phyloP scores from a whole-genome alignment of 2,797 vertebrate genomes.

The Halcyon smyrnensis region DNA sequence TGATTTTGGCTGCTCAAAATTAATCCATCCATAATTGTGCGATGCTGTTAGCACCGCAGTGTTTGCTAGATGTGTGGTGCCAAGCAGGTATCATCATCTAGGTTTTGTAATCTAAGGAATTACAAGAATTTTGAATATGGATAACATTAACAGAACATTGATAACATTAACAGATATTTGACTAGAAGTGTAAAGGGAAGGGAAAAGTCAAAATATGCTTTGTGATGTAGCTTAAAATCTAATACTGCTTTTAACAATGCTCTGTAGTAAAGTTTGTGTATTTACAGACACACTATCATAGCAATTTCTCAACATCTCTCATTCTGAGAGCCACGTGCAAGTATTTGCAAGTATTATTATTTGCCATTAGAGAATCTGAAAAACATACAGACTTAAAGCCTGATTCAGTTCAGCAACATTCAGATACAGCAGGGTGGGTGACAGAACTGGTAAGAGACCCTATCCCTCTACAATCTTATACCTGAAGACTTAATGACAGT shows the following conservation, averaged over 20 bases:
- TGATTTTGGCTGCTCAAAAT: not conserved
- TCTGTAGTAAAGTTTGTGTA: not conserved
- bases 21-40: not conserved
- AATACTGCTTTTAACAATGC: not conserved
- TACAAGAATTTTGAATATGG: not conserved
- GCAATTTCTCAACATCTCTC: not conserved
- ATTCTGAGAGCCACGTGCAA: fast-evolving
- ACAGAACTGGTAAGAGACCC: not conserved
- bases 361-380: not conserved
- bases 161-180: not conserved
- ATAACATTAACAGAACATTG: not conserved
- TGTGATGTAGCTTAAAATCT: not conserved
- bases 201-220: not conserved
- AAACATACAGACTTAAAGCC: not conserved
- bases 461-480: not conserved
- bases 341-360: not conserved
- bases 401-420: not conserved
- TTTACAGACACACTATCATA: not conserved
- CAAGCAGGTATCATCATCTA: not conserved
- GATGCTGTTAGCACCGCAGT: not conserved
- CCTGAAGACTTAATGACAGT: not conserved
- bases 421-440: not conserved
- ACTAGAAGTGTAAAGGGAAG: not conserved
- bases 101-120: not conserved
- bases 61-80: not conserved